Evolutionary conservation across 1,140 invertebrate genomes (phyloP), one percentile per base, ranked within the genome.

Genomic region (Dryas iulia): DNA sequence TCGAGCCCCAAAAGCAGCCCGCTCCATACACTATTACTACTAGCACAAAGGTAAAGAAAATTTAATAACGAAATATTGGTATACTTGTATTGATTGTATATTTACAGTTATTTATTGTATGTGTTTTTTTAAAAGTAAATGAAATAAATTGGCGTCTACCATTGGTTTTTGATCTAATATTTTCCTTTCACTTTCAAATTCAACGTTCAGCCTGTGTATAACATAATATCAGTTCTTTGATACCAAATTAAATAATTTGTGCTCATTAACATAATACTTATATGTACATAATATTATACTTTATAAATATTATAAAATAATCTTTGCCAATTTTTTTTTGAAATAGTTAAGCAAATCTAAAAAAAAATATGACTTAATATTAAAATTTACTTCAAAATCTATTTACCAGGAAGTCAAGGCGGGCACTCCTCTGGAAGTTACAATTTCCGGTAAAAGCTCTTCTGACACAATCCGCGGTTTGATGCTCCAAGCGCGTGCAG

Each of bases 381-480:
- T 53, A 23, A 53, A 4, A 53, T 11, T 23, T 53, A 5, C 1
- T 21, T 47, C 23, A 12, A 25, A 25, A 25, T 23, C 8, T 25
- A 26, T n/a, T 63, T 12, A 52, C 25, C 47, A 91, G 87, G 68
- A 70, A 2, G 83, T 84, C 8, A 89, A 87, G 70, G 82, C 85
- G 24, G 89, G 89, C 26, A 78, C 67, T 35, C 76, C 86, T 1
- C 75, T 91, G 76, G 72, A 84, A 66, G 79, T 94, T 30, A 90
- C 86, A 6, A 86, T 94, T 63, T 73, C 83, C 26, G 89, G 92
- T 39, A 90, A 87, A 57, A 72, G 60, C 21, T 33, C 86, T 0
- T 58, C 66, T 0, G 79, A 93, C 78, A 92, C 79, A 30, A 93
- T 94, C 83, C 88, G 90, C 52, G 93, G 93, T 28, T 87, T 93